Base-by-base conservation (phyloP, 2,888 invertebrate genomes). In the Catocala sponsa region DNA sequence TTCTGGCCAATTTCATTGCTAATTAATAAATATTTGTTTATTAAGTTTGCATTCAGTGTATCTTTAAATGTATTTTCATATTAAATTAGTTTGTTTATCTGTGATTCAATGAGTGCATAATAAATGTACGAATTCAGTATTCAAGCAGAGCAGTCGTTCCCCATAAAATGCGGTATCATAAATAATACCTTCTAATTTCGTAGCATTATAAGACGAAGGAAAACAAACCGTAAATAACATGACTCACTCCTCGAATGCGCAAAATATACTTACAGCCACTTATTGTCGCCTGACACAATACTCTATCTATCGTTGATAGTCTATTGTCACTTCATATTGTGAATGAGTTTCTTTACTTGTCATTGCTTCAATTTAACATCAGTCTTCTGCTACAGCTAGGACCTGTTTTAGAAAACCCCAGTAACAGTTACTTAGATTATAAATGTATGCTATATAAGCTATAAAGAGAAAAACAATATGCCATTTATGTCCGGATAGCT, bases 191-290 rank as follows among this genome's bases (percentile, higher is more conserved):
- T 55, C 72, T 59, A 67, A 74, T 74, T 76, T 73, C 63, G 63
- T 61, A 69, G 67, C 66, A 50, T 68, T 70, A 58, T 74, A 59
- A 61, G 56, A 70, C 35, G 63, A 69, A 70, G 58, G 58, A 73
- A 80, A 80, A 76, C 75, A 79, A 75, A 76, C 62, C 70, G 63
- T 80, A 69, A 79, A 76, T 43, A 25, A 55, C 38, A 58, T 77
- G 77, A 80, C 64, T 80, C 74, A 76, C 48, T 41, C 44, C 63
- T 59, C 47, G 51, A 59, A 51, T 57, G 52, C 52, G 68, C 55
- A 68, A 56, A 64, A 59, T 56, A 52, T 52, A 54, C 53, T n/a
- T 58, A 57, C 53, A 32, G 47, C 33, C n/a, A 63, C 59, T 52
- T 63, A 66, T 57, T 43, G 52, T 25, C 9, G 57, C 56, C 48